Base-by-base conservation (phyloP, 2,888 invertebrate species). In the Drosophila recens region DNA sequence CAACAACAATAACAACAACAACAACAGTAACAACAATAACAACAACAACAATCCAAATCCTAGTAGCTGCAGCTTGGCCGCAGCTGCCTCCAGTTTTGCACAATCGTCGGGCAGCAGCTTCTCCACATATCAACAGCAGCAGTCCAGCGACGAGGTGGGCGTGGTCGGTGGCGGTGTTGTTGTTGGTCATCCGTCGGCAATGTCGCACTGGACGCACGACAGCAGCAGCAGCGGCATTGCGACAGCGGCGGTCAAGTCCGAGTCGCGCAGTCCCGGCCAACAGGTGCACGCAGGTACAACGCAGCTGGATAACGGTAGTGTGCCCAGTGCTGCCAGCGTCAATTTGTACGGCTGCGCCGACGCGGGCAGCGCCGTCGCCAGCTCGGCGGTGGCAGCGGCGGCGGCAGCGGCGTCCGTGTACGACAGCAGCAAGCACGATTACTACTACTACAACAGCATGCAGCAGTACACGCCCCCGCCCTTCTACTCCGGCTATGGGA, bases 371-470 rank as follows among this genome's bases (percentile, higher is more conserved):
- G 79, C 78, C 0, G 80, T 90, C 89, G 80, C 90, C 89, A 51
- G 42, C 43, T 86, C 90, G 20, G 89, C 90, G 90, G 90, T 87
- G 15, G 91, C 91, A 1, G 91, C 91, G 0, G 91, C 91, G 0
- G 90, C 92, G 1, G 90, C 93, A 93, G 94, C 93, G 1, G 90
- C 93, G 93, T 94, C 93, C 92, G 92, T 92, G 93, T 92, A 95
- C 82, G 94, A 94, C 69, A 91, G 94, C 23, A 94, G 94, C 23
- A 94, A 95, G 68, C 92, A 92, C 52, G 93, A 93, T 63, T 94
- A 94, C 82, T 96, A 96, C 93, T 96, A 96, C 93, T 96, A 96
- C 90, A 96, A 96, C 93, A 96, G 94, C 87, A 95, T 95, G 95
- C 95, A 95, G 89, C 95, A 95, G 86, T 95, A 95, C 91, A 92